Conservation (phyloP, 1,140 invertebrate genomes). For the Drosophila melanogaster region Release_6_plus_ISO1_MT NT_033779.5:14815501-14816000, state of each 20-base stretch:
- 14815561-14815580: slow-evolving; percentile 50
- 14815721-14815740: too few species aligned
- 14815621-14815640: too few species aligned
- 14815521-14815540: slow-evolving; percentile 30
- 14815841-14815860: slow-evolving; percentile 41
- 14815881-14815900: slow-evolving; percentile 69
- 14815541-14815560: slow-evolving; percentile 69
- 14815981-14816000: slow-evolving; percentile 72
- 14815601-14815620: too few species aligned
- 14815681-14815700: too few species aligned
- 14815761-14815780: too few species aligned
- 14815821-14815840: slow-evolving; percentile 31
- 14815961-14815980: slow-evolving; percentile 13
- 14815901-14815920: slow-evolving; percentile 77
- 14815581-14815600: slow-evolving; percentile 6
- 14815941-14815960: slow-evolving; percentile 21
- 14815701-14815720: too few species aligned
- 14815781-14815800: too few species aligned
- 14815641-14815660: too few species aligned
- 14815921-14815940: slow-evolving; percentile 37
- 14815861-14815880: slow-evolving; percentile 33
- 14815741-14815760: too few species aligned
- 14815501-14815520: slow-evolving; percentile 18
- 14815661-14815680: neutral
- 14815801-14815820: neutral